phyloP scores from a whole-genome alignment of 1,140 invertebrate species.

The Drosophila orosa region DNA sequence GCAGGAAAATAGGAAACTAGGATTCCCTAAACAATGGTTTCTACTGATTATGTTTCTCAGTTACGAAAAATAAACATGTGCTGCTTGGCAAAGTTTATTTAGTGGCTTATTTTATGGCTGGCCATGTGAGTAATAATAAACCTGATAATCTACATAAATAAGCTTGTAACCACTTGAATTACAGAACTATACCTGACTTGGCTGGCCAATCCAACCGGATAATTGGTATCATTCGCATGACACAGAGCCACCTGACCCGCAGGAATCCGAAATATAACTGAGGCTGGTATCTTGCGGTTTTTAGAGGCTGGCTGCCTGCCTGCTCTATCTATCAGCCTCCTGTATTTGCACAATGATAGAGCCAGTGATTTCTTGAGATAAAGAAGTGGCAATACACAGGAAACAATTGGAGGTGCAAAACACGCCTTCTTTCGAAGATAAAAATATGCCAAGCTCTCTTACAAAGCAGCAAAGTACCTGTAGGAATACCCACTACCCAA shows the following conservation, averaged over 20 bases:
- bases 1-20: background rate
- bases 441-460: too few relatives aligned
- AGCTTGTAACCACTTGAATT: background rate
- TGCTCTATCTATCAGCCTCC: constrained; percentile 65
- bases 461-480: too few relatives aligned
- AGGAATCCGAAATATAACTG: constrained; percentile 21
- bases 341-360: constrained; percentile 66
- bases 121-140: background rate
- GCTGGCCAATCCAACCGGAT: constrained; percentile 59
- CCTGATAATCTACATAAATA: background rate
- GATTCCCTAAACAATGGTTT: background rate
- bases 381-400: constrained; percentile 36
- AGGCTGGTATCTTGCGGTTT: constrained; percentile 31
- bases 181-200: constrained; percentile 49
- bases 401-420: background rate
- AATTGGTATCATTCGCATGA: constrained; percentile 84
- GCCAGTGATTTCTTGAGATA: constrained; percentile 50
- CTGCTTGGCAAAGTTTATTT: background rate
- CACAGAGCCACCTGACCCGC: constrained; percentile 19
- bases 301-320: constrained; percentile 6
- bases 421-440: background rate
- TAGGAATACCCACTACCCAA: too few relatives aligned
- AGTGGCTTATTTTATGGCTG: too few relatives aligned
- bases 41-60: background rate
- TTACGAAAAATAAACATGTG: background rate